These are phyloP conservation scores for Desmodus rotundus DNA, from an alignment of 2,113 vertebrate genomes.

Conservation along the genomic window DNA sequence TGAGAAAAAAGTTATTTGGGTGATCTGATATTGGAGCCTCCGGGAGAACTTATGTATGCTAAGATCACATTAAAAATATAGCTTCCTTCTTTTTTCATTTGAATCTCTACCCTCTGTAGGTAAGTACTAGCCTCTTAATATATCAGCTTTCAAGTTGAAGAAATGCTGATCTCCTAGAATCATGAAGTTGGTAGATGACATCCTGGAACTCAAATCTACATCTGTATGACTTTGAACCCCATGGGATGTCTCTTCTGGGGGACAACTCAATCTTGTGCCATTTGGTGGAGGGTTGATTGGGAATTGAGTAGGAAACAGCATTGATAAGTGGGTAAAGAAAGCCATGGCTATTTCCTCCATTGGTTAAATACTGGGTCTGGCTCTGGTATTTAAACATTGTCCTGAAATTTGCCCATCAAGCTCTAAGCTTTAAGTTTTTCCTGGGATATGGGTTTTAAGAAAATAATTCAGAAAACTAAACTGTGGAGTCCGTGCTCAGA, in stretches of 20 bases:
- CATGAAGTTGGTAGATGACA: not conserved
- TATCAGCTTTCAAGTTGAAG: not conserved
- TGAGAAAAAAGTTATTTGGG: not conserved
- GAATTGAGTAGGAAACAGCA: not conserved
- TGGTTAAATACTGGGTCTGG: not conserved
- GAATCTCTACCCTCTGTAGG: not conserved
- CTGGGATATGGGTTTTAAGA: not conserved
- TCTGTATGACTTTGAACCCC: not conserved
- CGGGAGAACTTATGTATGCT: not conserved
- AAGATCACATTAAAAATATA: not conserved
- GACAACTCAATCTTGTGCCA: not conserved
- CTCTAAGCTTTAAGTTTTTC: not conserved
- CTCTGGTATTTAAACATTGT: rapidly evolving
- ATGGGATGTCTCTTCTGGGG: not conserved
- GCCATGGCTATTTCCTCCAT: not conserved
- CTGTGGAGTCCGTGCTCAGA: not conserved
- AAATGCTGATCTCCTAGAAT: not conserved
- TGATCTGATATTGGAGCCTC: not conserved
- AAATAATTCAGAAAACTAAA: not conserved
- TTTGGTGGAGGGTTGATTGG: not conserved
- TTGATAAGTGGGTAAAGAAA: not conserved
- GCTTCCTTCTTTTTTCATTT: not conserved
- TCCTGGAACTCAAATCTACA: not conserved
- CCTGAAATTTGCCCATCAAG: not conserved
- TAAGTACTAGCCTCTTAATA: not conserved